Conservation (phyloP, 2,797 vertebrate species). For the Pterois miles region DNA sequence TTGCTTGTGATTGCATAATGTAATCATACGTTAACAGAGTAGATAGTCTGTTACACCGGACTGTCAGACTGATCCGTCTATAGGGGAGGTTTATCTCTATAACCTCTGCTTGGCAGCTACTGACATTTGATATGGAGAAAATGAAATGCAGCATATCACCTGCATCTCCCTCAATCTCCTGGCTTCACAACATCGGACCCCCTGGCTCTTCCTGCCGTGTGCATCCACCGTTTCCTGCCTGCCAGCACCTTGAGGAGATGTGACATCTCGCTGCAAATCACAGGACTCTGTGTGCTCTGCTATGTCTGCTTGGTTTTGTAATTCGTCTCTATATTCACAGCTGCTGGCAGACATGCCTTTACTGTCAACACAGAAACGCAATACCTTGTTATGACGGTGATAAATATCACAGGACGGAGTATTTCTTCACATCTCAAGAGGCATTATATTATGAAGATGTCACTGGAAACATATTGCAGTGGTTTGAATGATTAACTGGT, state of each 20-base stretch:
- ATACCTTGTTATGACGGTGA: not conserved
- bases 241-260: not conserved
- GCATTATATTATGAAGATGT: not conserved
- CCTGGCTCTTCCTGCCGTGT: not conserved
- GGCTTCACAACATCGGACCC: not conserved
- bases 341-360: not conserved
- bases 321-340: not conserved
- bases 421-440: not conserved
- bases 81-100: not conserved
- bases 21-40: slow-evolving; percentile 5
- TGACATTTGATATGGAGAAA: slow-evolving; percentile 22
- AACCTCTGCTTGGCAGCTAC: not conserved
- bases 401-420: not conserved
- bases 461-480: not conserved
- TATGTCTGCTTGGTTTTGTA: not conserved
- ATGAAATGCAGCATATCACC: slow-evolving; percentile 7
- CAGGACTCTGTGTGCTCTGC: not conserved
- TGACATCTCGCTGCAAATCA: slow-evolving; percentile 5
- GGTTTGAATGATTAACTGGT: not conserved
- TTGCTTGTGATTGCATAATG: slow-evolving; percentile 11
- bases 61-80: not conserved
- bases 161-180: not conserved
- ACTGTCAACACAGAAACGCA: not conserved
- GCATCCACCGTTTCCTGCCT: not conserved
- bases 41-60: not conserved